Conservation (phyloP, 2,888 invertebrate genomes). For the Drosophila peninsularis region DNA sequence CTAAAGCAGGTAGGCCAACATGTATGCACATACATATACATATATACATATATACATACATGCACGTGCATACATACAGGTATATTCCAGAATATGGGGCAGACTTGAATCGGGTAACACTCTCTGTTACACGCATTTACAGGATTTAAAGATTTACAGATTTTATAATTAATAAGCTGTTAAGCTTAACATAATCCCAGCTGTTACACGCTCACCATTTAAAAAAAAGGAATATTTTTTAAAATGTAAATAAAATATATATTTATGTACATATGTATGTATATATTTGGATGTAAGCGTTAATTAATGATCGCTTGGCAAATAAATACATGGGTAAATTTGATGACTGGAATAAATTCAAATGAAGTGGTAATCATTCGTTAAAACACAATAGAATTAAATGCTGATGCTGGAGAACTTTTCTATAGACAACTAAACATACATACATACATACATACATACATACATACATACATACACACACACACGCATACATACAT, state of each 20-base stretch:
- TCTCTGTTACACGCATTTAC: constrained; percentile 8
- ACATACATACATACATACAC: not conserved
- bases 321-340: constrained; percentile 42
- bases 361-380: constrained; percentile 54
- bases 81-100: constrained; percentile 44
- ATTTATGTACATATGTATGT: too few species aligned
- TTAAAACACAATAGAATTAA: constrained; percentile 58
- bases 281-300: not conserved
- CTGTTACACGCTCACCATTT: not conserved
- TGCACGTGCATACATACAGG: constrained; percentile 4
- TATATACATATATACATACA: not conserved
- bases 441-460: not conserved
- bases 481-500: not conserved
- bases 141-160: constrained; percentile 8
- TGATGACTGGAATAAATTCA: constrained; percentile 55
- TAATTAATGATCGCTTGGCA: constrained; percentile 18
- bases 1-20: constrained; percentile 50
- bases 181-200: constrained; percentile 7
- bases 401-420: constrained; percentile 42
- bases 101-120: constrained; percentile 28
- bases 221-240: not conserved
- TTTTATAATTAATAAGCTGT: constrained; percentile 8
- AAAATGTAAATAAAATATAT: constrained; percentile 5
- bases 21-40: not conserved
- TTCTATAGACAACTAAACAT: constrained; percentile 16